Evolutionary conservation across 1,140 invertebrate genomes (phyloP), one percentile per base, ranked within the genome.

Genomic region (Drepana arcuata): DNA sequence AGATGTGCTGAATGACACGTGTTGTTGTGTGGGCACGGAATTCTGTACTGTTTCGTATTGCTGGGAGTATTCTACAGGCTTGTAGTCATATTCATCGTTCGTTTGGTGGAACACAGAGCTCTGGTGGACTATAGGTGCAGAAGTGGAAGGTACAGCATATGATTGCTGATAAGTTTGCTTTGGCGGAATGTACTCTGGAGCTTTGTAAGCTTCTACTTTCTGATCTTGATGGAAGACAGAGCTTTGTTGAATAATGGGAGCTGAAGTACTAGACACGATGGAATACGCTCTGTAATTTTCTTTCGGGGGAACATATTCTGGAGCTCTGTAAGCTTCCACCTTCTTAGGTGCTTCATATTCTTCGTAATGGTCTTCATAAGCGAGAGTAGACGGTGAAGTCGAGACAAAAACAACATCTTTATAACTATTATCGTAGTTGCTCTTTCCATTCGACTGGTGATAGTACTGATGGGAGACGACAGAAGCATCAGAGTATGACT

Each of bases 381-480:
- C 34, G 9, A 82, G 39, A n/a, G 63, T 66, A 4, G 78, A 56
- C 15, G 78, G 78, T 3, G 72, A 65, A 16, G 71, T 74, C 5
- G 74, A 78, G 14, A 82, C 68, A 47, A 70, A 66, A 5, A 70
- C 67, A 7, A 60, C 40, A 34, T 61, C 51, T 48, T 77, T 65
- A 4, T 54, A 62, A 23, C 48, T 27, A 27, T 64, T 34, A n/a
- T n/a, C n/a, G 25, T 59, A 54, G 10, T 57, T 45, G 15, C 28
- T 50, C 6, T 38, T 56, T 7, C 32, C 35, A 31, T 58, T 48
- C 11, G 56, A 54, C 35, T 58, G 67, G 24, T 78, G 70, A 41
- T 68, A 75, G 10, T 57, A 46, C 60, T 83, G 79, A 32, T 75
- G 70, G 23, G 80, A 83, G 14, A 84, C 71, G 2, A 58, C 38